phyloP scores from a whole-genome alignment of 2,888 invertebrate genomes.

The Zhuqinia jingwanae region DNA sequence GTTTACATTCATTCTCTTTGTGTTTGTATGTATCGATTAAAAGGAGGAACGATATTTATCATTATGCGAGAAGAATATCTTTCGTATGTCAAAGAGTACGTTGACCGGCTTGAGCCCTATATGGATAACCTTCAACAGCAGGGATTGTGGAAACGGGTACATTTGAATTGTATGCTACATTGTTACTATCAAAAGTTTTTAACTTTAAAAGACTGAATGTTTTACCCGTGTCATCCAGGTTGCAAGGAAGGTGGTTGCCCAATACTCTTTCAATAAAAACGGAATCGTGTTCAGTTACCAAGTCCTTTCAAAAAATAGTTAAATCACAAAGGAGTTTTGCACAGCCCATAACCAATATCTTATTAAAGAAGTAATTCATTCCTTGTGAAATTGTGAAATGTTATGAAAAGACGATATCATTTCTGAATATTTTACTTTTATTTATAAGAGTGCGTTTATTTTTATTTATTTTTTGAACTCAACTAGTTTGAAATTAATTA shows the following conservation, averaged over 20 bases:
- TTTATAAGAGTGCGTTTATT: no score
- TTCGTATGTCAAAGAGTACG: constrained; percentile 79
- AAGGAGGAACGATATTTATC: constrained; percentile 80
- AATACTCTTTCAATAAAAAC: constrained; percentile 80
- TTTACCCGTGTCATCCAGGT: constrained; percentile 67
- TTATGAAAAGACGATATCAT: no score
- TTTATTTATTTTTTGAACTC: no score
- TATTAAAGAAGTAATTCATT: not conserved
- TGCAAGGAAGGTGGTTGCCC: constrained; percentile 79
- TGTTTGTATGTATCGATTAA: not conserved
- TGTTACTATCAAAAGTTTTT: no score
- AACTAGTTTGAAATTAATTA: no score
- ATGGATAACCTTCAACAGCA: constrained; percentile 79
- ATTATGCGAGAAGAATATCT: constrained; percentile 80
- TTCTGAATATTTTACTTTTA: no score
- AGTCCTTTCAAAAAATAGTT: constrained; percentile 49
- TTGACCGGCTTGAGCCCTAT: constrained; percentile 80
- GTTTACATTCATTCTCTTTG: no score
- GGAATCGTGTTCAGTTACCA: constrained; percentile 80
- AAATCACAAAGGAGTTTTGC: not conserved
- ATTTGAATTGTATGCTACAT: not conserved
- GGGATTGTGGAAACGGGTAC: constrained; percentile 79
- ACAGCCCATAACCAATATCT: no score
- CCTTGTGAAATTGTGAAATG: not conserved
- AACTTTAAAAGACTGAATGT: not conserved